These are phyloP conservation scores for Bryconaethiops microstoma DNA, from an alignment of 2,797 vertebrate genomes.

Conservation along the genomic window DNA sequence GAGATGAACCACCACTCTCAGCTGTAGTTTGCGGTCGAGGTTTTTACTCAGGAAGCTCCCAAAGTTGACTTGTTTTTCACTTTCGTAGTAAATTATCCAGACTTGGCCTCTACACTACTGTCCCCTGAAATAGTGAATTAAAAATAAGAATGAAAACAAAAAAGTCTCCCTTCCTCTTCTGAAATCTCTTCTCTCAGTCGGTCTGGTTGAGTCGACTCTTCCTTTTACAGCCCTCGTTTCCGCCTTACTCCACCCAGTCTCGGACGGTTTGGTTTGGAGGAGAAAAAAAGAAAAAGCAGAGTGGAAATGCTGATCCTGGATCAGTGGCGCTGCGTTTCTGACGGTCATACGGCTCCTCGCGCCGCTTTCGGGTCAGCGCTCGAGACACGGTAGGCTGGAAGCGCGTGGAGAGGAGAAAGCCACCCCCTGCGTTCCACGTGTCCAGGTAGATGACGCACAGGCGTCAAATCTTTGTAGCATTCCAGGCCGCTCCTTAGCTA, in stretches of 20 bases:
- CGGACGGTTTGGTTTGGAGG: slow-evolving; percentile 26
- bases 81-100: too few species aligned
- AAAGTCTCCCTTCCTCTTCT: slow-evolving; percentile 31
- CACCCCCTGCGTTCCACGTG: slow-evolving; percentile 53
- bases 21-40: neutral
- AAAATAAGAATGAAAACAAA: too few species aligned
- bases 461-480: slow-evolving; percentile 42
- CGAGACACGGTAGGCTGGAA: neutral
- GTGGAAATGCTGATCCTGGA: slow-evolving; percentile 47
- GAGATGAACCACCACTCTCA: neutral
- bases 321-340: slow-evolving; percentile 32
- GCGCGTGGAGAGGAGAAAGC: slow-evolving; percentile 14
- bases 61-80: neutral
- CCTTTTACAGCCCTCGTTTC: slow-evolving; percentile 52
- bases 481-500: slow-evolving; percentile 54
- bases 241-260: slow-evolving; percentile 60
- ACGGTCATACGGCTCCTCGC: too few species aligned
- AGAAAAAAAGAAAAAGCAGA: neutral
- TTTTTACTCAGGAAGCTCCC: slow-evolving; percentile 20
- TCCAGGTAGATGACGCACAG: slow-evolving; percentile 59
- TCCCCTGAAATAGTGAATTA: slow-evolving; percentile 28
- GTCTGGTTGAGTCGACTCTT: slow-evolving; percentile 32
- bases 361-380: slow-evolving; percentile 48
- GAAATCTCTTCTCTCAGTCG: slow-evolving; percentile 38
- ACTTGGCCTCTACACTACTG: too few species aligned